Evolutionary conservation across 1,140 invertebrate species (phyloP).

Genomic region (Apis dorsata): DNA sequence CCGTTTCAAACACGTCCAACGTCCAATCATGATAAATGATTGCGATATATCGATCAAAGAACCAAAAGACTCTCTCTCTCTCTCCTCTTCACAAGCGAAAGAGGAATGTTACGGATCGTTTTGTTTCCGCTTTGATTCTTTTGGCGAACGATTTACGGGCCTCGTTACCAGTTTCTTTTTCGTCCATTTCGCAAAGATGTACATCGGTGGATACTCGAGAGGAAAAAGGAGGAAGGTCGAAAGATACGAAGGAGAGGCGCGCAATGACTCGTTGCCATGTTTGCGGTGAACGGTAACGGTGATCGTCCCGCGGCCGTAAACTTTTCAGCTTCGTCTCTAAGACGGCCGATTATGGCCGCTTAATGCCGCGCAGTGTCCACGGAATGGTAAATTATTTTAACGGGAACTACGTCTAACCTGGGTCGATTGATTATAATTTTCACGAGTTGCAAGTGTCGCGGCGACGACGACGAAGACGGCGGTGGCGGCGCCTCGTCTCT

Average conservation of each 20-base stretch:
- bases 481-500: neutral
- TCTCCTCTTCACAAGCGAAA: conserved; percentile 22
- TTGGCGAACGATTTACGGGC: conserved; percentile 54
- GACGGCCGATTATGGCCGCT: conserved; percentile 26
- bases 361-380: conserved; percentile 45
- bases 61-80: neutral
- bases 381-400: conserved; percentile 58
- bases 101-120: conserved; percentile 38
- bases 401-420: conserved; percentile 29
- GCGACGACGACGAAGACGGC: no score
- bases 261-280: conserved; percentile 51
- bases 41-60: conserved; percentile 52
- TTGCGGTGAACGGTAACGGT: conserved; percentile 65
- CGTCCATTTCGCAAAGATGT: neutral
- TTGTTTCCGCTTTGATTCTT: conserved; percentile 56
- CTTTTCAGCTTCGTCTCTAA: conserved; percentile 29
- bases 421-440: conserved; percentile 42
- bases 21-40: conserved; percentile 52
- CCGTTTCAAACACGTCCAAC: conserved; percentile 14
- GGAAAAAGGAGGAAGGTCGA: neutral
- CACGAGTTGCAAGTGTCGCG: neutral
- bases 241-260: conserved; percentile 20
- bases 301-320: conserved; percentile 56
- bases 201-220: no score
- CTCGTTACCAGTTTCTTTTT: conserved; percentile 53